These are phyloP conservation scores for Stegana nigrithorax DNA, from an alignment of 2,888 invertebrate species.

Conservation along the genomic window DNA sequence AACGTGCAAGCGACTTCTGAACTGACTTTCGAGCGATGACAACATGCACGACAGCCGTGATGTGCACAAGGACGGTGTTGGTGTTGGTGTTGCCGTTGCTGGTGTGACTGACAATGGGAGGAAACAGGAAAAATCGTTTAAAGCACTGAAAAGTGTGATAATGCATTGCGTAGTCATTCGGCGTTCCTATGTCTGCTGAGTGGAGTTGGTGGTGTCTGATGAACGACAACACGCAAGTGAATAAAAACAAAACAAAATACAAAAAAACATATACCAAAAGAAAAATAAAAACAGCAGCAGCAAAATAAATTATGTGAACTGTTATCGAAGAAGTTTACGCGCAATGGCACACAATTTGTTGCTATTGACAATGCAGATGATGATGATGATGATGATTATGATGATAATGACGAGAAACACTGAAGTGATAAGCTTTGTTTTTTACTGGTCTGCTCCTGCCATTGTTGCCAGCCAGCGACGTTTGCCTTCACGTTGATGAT, in stretches of 20 bases:
- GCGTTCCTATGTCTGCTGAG: too few relatives aligned
- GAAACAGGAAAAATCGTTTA: slow-evolving; percentile 59
- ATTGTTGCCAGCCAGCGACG: slow-evolving; percentile 21
- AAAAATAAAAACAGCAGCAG: too few relatives aligned
- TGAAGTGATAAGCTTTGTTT: slow-evolving; percentile 1
- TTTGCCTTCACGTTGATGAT: neutral
- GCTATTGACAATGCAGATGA: slow-evolving; percentile 34
- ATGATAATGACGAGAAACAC: slow-evolving; percentile 29
- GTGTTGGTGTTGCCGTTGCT: too few relatives aligned
- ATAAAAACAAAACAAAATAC: slow-evolving; percentile 10
- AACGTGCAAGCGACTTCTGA: slow-evolving; percentile 3
- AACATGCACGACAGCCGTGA: slow-evolving; percentile 22
- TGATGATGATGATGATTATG: slow-evolving; percentile 32
- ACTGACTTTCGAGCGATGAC: neutral
- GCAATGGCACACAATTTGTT: slow-evolving; percentile 37
- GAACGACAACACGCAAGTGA: neutral
- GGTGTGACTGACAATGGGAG: slow-evolving; percentile 56
- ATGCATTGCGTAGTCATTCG: slow-evolving; percentile 14
- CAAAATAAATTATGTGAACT: slow-evolving; percentile 18
- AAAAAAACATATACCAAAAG: slow-evolving; percentile 24
- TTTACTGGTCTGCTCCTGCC: slow-evolving; percentile 23
- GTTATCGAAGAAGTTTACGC: slow-evolving; percentile 55
- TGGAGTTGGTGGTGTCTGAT: neutral
- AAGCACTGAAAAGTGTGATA: slow-evolving; percentile 32
- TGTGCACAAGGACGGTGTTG: too few relatives aligned